Evolutionary conservation across 2,113 vertebrate genomes (phyloP).

Genomic region (Podarcis cretensis): DNA sequence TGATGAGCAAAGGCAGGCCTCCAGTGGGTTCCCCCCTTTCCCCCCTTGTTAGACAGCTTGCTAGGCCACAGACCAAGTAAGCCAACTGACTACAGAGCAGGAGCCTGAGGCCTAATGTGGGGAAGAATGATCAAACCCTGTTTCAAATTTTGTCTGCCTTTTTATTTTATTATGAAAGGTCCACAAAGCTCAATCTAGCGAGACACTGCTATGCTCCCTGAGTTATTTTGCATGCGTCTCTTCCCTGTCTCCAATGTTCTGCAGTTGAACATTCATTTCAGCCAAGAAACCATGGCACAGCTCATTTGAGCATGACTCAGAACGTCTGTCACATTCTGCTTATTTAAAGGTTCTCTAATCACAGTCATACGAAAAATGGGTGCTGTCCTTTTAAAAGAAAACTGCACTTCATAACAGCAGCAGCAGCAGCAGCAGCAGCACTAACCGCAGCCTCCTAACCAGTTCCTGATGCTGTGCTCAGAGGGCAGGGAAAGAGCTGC

Average conservation of each 20-base stretch:
- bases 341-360: constrained; percentile 56
- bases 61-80: not conserved
- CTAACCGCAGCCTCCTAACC: constrained; percentile 71
- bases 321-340: constrained; percentile 59
- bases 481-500: not conserved
- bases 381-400: constrained; percentile 74
- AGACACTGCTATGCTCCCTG: not conserved
- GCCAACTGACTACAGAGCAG: not conserved
- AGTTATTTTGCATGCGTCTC: not conserved
- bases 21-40: not conserved
- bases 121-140: not conserved
- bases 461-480: constrained; percentile 64
- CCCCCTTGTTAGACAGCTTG: not conserved
- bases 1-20: not conserved
- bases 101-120: no score
- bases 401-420: constrained; percentile 61
- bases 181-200: not conserved
- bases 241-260: not conserved
- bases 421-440: constrained; percentile 46
- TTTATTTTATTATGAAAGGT: not conserved
- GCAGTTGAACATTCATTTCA: constrained; percentile 26
- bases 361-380: constrained; percentile 59
- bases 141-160: constrained; percentile 3
- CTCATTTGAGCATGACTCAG: constrained; percentile 50
- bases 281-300: constrained; percentile 37